These are phyloP conservation scores for Petromus typicus DNA, from an alignment of 2,113 vertebrate genomes.

Conservation along the genomic window DNA sequence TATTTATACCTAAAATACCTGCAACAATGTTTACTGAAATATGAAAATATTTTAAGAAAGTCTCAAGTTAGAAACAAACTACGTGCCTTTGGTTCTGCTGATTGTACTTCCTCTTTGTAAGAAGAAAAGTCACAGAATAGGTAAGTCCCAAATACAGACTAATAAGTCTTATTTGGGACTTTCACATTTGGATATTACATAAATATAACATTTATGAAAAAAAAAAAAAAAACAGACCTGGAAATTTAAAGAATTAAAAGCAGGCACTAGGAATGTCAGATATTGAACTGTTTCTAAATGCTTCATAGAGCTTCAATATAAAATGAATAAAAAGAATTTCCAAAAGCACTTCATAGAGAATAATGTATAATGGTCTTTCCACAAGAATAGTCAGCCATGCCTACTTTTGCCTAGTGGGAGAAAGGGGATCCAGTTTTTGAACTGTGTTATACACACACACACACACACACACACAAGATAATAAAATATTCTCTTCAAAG, in stretches of 20 bases:
- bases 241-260: constrained; percentile 62
- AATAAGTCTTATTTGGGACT: no score
- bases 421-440: neutral
- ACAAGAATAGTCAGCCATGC: neutral
- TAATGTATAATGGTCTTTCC: neutral
- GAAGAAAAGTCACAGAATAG: constrained; percentile 59
- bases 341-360: neutral
- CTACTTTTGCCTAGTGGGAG: neutral
- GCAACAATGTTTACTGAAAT: constrained; percentile 56
- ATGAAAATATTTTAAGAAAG: constrained; percentile 73
- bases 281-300: constrained; percentile 35
- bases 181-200: constrained; percentile 70
- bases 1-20: constrained; percentile 66
- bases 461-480: neutral
- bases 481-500: constrained; percentile 2
- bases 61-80: constrained; percentile 66
- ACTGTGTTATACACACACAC: neutral
- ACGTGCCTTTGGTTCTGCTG: constrained; percentile 63
- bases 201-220: constrained; percentile 62
- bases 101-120: constrained; percentile 70
- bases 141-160: no score
- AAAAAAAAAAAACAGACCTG: neutral
- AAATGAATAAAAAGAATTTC: neutral
- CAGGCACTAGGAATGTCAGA: constrained; percentile 39
- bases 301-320: neutral